Conservation (phyloP, 2,888 invertebrate genomes). For the Aelia acuminata region DNA sequence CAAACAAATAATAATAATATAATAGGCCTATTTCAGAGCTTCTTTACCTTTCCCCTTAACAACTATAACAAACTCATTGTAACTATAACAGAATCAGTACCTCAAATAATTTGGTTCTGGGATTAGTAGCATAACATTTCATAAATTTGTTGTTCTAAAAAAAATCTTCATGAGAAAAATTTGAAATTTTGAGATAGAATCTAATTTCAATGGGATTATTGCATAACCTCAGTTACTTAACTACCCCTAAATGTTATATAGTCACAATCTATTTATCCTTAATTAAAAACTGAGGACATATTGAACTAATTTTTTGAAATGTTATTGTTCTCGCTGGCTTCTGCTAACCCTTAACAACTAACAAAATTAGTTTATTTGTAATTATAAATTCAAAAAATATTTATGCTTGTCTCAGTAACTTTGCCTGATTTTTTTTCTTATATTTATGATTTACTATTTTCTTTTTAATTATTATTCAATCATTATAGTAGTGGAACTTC, state of each 20-base stretch:
- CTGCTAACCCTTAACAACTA: not conserved
- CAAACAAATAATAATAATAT: not conserved
- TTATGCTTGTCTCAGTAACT: not conserved
- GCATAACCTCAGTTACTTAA: not conserved
- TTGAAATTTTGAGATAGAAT: too few species aligned
- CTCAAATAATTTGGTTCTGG: not conserved
- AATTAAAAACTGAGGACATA: too few species aligned
- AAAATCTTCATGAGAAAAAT: not conserved
- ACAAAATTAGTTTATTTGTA: not conserved
- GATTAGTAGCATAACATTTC: not conserved
- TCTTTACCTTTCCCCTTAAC: not conserved
- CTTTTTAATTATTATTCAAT: not conserved
- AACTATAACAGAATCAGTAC: not conserved
- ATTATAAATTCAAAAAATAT: not conserved
- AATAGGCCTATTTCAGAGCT: not conserved
- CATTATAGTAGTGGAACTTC: not conserved
- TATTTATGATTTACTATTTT: not conserved
- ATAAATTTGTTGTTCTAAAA: not conserved
- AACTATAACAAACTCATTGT: not conserved
- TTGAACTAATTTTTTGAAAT: not conserved
- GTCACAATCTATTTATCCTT: too few species aligned
- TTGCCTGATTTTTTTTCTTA: not conserved
- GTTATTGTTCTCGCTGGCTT: not conserved
- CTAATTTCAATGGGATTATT: not conserved
- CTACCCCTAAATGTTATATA: too few species aligned